phyloP scores from a whole-genome alignment of 1,140 invertebrate genomes.

The Platyscapa corneri region DNA sequence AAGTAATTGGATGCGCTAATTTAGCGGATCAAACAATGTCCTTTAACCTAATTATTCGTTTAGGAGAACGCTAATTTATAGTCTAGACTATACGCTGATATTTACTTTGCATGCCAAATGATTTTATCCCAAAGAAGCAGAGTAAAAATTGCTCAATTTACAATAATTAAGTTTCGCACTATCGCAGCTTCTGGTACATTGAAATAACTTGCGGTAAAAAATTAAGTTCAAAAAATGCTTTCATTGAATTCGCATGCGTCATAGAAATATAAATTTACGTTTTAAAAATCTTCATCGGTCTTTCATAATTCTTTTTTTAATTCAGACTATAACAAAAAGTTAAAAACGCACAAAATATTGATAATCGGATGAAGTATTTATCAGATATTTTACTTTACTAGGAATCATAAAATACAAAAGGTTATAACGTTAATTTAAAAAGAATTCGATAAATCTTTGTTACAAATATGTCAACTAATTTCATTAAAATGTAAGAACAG shows the following conservation, averaged over 20 bases:
- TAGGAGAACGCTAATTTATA: constrained; percentile 27
- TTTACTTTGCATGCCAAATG: constrained; percentile 26
- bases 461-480: too few relatives aligned
- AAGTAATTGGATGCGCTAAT: constrained; percentile 27
- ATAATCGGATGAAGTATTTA: constrained; percentile 14
- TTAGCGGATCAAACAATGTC: constrained; percentile 17
- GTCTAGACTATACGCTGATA: constrained; percentile 3
- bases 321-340: background rate
- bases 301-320: background rate
- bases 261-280: too few relatives aligned
- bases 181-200: background rate
- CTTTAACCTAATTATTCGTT: constrained; percentile 14
- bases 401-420: too few relatives aligned
- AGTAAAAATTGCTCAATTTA: too few relatives aligned
- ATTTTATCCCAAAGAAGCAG: too few relatives aligned
- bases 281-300: too few relatives aligned
- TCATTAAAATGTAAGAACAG: too few relatives aligned
- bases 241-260: too few relatives aligned
- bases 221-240: too few relatives aligned
- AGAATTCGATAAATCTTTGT: too few relatives aligned
- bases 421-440: too few relatives aligned
- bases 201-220: background rate
- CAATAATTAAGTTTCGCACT: background rate
- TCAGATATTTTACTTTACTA: background rate
- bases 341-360: constrained; percentile 31